A percentile compares a stretch with the other conserved stretches of the same genome.
phyloP scores from a whole-genome alignment of 1,140 invertebrate genomes.

The Venustaconcha ellipsiformis region DNA sequence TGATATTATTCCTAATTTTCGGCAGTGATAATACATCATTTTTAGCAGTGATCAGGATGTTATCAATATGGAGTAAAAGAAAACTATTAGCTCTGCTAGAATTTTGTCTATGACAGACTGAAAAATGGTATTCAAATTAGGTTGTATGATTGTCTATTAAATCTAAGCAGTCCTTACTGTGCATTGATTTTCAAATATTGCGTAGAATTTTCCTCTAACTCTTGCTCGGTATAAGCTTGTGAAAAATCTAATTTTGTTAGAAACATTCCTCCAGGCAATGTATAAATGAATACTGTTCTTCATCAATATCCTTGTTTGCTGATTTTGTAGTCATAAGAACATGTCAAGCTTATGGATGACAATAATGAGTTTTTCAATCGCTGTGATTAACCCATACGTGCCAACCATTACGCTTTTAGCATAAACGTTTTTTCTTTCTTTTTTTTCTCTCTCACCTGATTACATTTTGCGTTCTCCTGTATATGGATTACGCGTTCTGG shows the following conservation, averaged over 20 bases:
- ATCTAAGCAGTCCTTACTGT: slow-evolving; percentile 69
- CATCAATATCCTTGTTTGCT: slow-evolving; percentile 44
- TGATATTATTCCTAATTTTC: background rate
- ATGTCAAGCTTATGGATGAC: no score
- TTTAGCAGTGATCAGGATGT: slow-evolving; percentile 27
- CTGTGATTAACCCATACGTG: no score
- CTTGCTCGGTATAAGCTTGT: slow-evolving; percentile 56
- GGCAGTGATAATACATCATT: background rate
- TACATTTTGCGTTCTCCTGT: no score
- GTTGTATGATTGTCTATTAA: slow-evolving; percentile 70
- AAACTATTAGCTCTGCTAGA: slow-evolving; percentile 7
- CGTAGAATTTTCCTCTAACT: slow-evolving; percentile 47
- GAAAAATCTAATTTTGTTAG: slow-evolving; percentile 57
- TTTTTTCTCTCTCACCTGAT: no score
- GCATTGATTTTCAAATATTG: no score
- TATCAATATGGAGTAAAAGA: slow-evolving; percentile 19
- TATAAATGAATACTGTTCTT: slow-evolving; percentile 28
- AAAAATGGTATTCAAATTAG: slow-evolving; percentile 71
- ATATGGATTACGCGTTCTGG: no score
- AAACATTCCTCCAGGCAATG: slow-evolving; percentile 32
- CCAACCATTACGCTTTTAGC: no score
- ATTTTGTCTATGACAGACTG: slow-evolving; percentile 66
- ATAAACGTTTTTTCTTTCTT: no score
- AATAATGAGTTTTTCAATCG: no score
- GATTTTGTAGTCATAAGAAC: background rate